Percentiles rank a stretch among this genome's conserved stretches.
phyloP scores from a whole-genome alignment of 1,140 invertebrate species.

The Micrasema longulum region DNA sequence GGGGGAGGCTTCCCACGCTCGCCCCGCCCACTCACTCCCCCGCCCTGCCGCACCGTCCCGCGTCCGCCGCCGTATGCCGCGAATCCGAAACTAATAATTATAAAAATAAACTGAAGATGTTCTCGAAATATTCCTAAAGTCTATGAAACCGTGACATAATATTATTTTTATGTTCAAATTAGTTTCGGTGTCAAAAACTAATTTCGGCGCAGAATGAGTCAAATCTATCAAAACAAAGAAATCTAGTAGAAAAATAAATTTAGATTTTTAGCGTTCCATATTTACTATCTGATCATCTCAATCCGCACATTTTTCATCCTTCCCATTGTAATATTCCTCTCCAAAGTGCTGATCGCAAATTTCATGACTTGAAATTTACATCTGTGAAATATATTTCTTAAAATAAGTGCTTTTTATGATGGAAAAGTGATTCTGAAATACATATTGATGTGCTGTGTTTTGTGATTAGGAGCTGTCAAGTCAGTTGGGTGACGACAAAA shows the following conservation, averaged over 20 bases:
- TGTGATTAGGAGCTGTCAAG: slow-evolving; percentile 82
- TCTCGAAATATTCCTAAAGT: slow-evolving; percentile 48
- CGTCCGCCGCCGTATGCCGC: neutral
- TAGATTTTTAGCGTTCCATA: too few species aligned
- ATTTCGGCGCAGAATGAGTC: neutral
- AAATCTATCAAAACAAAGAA: too few species aligned
- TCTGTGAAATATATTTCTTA: too few species aligned
- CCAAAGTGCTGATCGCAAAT: too few species aligned
- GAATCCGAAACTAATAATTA: slow-evolving; percentile 41
- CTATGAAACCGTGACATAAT: slow-evolving; percentile 52
- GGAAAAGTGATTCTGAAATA: neutral
- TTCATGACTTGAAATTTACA: too few species aligned
- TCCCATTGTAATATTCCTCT: too few species aligned
- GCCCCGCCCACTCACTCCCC: slow-evolving; percentile 1
- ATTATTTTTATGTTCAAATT: slow-evolving; percentile 40
- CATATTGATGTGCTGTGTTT: slow-evolving; percentile 39
- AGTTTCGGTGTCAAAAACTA: slow-evolving; percentile 12
- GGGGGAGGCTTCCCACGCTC: slow-evolving; percentile 21
- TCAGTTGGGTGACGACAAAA: slow-evolving; percentile 89
- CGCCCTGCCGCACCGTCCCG: neutral
- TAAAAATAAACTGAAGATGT: slow-evolving; percentile 50
- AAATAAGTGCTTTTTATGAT: too few species aligned
- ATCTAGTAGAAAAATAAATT: too few species aligned
- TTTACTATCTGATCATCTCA: too few species aligned
- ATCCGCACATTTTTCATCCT: too few species aligned